Evolutionary conservation across 1,140 invertebrate species (phyloP).

Genomic region (Penaeus chinensis): DNA sequence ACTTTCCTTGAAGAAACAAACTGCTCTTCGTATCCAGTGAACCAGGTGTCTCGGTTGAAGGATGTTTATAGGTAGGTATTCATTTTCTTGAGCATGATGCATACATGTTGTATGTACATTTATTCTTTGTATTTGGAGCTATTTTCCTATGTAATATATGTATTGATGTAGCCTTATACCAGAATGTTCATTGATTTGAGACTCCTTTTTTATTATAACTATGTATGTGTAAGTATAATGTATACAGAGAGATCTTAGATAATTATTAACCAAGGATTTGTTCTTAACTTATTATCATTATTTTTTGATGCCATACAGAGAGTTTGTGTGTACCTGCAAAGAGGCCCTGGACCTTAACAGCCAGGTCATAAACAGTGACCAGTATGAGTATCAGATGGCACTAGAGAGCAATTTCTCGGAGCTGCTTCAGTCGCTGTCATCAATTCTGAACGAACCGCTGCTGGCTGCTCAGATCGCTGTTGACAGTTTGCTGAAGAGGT

Average conservation of each 20-base stretch:
- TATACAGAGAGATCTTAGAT: neutral
- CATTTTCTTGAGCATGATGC: neutral
- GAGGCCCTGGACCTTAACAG: slow-evolving; percentile 88
- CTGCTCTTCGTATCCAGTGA: slow-evolving; percentile 76
- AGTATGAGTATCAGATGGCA: slow-evolving; percentile 89
- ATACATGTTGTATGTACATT: too few species aligned
- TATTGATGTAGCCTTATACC: too few species aligned
- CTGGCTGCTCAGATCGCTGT: slow-evolving; percentile 54
- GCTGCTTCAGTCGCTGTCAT: slow-evolving; percentile 80
- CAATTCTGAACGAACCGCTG: slow-evolving; percentile 64
- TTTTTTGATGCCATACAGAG: slow-evolving; percentile 73
- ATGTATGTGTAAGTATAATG: neutral
- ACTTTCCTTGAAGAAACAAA: slow-evolving; percentile 80
- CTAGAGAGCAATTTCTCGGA: slow-evolving; percentile 87
- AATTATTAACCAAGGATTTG: neutral
- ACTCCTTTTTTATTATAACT: neutral
- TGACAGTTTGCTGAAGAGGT: slow-evolving; percentile 59
- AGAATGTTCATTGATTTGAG: neutral
- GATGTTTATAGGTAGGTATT: slow-evolving; percentile 82
- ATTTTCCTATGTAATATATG: too few species aligned
- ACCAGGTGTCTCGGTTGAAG: slow-evolving; percentile 86
- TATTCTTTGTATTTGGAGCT: too few species aligned
- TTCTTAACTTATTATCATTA: neutral
- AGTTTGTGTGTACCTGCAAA: slow-evolving; percentile 89
- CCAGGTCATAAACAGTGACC: slow-evolving; percentile 84